Evolutionary conservation across 2,888 invertebrate species (phyloP), one percentile per base, ranked within the genome.

Genomic region (Monopis laevigella): DNA sequence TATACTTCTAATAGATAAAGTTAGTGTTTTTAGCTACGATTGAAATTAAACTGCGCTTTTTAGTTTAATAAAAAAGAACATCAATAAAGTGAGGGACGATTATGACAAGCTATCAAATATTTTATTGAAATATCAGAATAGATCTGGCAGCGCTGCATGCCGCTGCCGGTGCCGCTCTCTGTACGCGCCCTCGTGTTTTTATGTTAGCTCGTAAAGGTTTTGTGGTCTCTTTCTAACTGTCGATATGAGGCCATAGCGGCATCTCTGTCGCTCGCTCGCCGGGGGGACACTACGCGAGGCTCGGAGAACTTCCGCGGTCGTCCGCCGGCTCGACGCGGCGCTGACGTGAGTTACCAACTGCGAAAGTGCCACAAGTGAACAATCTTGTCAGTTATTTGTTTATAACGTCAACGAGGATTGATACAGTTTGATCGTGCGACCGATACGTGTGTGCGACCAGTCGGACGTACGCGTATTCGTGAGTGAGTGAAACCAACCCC

Each of bases 241-340:
- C n/a, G n/a, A n/a, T n/a, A n/a, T n/a, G 47, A 43, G 48, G 32
- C 55, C 36, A 14, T 27, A 28, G 11, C 47, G 45, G 50, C n/a
- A 45, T 72, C 69, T 55, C 65, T 48, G 53, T 73, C 62, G 47
- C 61, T 44, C 68, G 47, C 55, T 53, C 55, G 55, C 56, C 58
- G 53, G 59, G 63, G 66, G 65, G 67, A 67, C 71, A 70, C 73
- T 72, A 70, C 65, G 69, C 68, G 65, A 61, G 59, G 62, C 52
- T 52, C 51, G 52, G 48, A 51, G 50, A 52, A 66, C 73, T 75
- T 73, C 72, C 73, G 64, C 66, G 72, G 64, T 71, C 63, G 68
- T 60, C 74, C 77, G 74, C 70, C 72, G 75, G 67, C 67, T 67
- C 64, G 55, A 63, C 52, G 74, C 74, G 78, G 78, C 77, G 77